A percentile compares a stretch with the other conserved stretches of the same genome.
These are phyloP conservation scores for Varanus salvator DNA, from an alignment of 2,113 vertebrate genomes.

Conservation along the genomic window DNA sequence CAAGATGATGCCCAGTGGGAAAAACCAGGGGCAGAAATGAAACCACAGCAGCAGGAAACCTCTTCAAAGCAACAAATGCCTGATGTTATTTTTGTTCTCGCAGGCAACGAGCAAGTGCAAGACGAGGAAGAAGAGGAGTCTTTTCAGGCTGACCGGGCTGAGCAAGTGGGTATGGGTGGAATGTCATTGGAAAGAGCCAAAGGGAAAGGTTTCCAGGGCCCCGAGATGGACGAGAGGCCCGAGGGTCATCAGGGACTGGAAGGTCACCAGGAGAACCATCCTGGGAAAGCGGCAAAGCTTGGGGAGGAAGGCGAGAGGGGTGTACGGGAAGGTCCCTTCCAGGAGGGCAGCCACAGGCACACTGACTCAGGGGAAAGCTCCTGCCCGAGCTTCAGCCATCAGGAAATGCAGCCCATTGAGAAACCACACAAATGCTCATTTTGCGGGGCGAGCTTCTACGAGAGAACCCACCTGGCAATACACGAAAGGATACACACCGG, in stretches of 20 bases:
- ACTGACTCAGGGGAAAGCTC: slow-evolving; percentile 33
- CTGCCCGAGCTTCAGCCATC: slow-evolving; percentile 35
- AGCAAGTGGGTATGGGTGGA: slow-evolving; percentile 16
- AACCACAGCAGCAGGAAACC: too few relatives aligned
- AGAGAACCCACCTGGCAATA: slow-evolving; percentile 46
- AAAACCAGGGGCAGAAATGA: too few relatives aligned
- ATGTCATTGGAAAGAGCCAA: background rate
- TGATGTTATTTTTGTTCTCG: background rate
- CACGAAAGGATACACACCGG: slow-evolving; percentile 73
- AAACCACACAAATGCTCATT: slow-evolving; percentile 62
- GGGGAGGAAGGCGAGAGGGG: background rate
- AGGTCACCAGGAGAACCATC: background rate
- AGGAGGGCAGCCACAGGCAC: slow-evolving; percentile 17
- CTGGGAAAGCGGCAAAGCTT: background rate
- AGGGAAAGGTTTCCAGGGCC: slow-evolving; percentile 7
- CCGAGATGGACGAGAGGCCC: background rate
- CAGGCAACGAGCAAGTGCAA: slow-evolving; percentile 32
- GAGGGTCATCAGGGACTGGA: slow-evolving; percentile 3
- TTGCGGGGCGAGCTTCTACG: slow-evolving; percentile 59
- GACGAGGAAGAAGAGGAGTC: slow-evolving; percentile 8
- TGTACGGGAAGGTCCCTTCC: background rate
- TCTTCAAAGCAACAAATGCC: too few relatives aligned
- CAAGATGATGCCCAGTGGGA: too few relatives aligned
- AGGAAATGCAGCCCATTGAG: slow-evolving; percentile 46
- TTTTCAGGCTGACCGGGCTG: background rate